These are phyloP conservation scores for Ecliptopera silaceata DNA, from an alignment of 2,888 invertebrate genomes.

Conservation along the genomic window DNA sequence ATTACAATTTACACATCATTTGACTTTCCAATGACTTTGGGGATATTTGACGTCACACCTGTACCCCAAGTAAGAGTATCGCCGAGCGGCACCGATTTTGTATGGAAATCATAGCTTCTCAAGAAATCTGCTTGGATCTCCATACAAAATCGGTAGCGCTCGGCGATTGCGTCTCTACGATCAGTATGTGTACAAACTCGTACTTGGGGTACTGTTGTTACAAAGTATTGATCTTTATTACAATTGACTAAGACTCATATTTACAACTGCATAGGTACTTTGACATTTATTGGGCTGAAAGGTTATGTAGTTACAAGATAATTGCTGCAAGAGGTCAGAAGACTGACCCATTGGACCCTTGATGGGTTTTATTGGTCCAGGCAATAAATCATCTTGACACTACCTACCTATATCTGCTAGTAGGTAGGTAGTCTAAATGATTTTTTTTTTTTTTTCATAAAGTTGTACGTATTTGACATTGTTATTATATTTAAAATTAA, in stretches of 20 bases:
- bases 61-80: background rate
- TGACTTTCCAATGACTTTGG: slow-evolving; percentile 6
- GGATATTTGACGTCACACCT: slow-evolving; percentile 11
- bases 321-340: slow-evolving; percentile 36
- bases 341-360: slow-evolving; percentile 31
- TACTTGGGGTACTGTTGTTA: too few species aligned
- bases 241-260: slow-evolving; percentile 15
- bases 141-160: too few species aligned
- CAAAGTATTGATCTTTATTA: slow-evolving; percentile 19
- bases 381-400: background rate
- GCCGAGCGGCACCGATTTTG: too few species aligned
- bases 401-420: too few species aligned
- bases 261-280: slow-evolving; percentile 17
- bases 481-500: too few species aligned
- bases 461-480: too few species aligned
- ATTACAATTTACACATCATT: slow-evolving; percentile 1
- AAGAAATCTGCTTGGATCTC: too few species aligned
- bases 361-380: slow-evolving; percentile 25
- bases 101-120: too few species aligned
- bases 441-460: too few species aligned
- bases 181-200: too few species aligned
- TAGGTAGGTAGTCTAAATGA: too few species aligned
- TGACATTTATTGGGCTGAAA: slow-evolving; percentile 39
- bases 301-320: slow-evolving; percentile 40
- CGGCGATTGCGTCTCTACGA: too few species aligned